A percentile compares a stretch with the other conserved stretches of the same genome.
These are phyloP conservation scores for Hippocampus abdominalis DNA, from an alignment of 2,113 vertebrate genomes.

Conservation along the genomic window DNA sequence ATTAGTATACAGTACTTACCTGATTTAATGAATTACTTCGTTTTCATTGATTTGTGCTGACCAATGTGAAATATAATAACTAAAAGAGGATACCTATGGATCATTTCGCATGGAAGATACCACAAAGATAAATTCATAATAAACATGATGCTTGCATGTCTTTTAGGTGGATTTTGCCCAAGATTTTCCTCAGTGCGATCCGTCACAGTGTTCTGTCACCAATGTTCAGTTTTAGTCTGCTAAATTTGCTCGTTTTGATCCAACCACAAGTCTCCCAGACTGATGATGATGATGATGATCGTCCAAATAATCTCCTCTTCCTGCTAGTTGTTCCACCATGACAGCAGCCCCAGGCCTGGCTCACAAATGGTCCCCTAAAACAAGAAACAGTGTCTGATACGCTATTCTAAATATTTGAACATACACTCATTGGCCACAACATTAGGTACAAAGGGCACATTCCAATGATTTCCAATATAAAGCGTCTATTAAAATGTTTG, in stretches of 20 bases:
- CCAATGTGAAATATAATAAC: not conserved
- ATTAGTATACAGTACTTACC: not conserved
- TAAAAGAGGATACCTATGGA: not conserved
- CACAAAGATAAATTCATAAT: not conserved
- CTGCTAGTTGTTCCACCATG: constrained; percentile 75
- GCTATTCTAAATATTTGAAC: not conserved
- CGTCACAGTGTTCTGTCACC: not conserved
- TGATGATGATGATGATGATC: not conserved
- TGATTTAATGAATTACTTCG: not conserved
- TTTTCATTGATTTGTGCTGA: not conserved
- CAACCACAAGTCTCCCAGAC: not conserved
- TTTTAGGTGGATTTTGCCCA: constrained; percentile 3
- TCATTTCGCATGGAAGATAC: not conserved
- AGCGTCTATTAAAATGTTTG: not conserved
- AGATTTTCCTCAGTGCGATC: not conserved
- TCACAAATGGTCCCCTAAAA: constrained; percentile 75
- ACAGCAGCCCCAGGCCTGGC: constrained; percentile 73
- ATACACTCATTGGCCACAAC: not conserved
- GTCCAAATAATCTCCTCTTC: not conserved
- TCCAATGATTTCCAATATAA: no score
- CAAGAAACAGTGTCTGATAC: not conserved
- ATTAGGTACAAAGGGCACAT: not conserved
- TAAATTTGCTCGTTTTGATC: not conserved
- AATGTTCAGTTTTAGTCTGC: not conserved
- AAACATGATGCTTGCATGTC: not conserved